Evolutionary conservation across 2,797 vertebrate species (phyloP).

Genomic region (Spinibarbus caldwelli): DNA sequence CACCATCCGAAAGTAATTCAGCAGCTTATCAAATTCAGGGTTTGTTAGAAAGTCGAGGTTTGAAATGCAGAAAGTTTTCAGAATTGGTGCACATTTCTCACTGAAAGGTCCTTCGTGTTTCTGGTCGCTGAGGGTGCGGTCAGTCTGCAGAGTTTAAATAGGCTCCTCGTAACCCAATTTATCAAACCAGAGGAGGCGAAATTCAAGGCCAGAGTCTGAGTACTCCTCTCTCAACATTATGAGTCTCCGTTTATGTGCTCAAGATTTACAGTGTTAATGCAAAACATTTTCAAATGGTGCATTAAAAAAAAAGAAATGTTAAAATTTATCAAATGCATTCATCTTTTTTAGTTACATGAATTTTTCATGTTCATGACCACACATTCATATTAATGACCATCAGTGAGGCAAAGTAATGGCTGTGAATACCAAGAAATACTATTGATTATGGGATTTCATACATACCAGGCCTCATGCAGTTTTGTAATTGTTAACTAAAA

Average conservation of each 20-base stretch:
- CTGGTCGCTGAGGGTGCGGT: not conserved
- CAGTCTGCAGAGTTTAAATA: conserved; percentile 33
- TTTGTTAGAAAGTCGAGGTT: conserved; percentile 5
- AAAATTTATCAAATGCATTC: not conserved
- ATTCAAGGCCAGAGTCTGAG: conserved; percentile 11
- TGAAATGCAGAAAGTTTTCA: not conserved
- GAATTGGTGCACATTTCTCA: not conserved
- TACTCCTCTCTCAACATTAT: not conserved
- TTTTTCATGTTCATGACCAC: not conserved
- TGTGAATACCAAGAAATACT: not conserved
- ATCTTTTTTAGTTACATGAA: not conserved
- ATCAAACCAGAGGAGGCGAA: not conserved
- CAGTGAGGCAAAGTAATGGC: not conserved
- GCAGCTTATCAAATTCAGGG: not conserved
- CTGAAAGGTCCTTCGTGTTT: conserved; percentile 9
- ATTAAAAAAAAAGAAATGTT: not conserved
- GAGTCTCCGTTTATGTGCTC: not conserved
- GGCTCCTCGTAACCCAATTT: conserved; percentile 33
- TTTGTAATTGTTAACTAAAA: not conserved
- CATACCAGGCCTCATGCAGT: not conserved
- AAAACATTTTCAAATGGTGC: not conserved
- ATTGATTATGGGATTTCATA: not conserved
- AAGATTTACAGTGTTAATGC: not conserved
- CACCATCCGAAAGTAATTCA: not conserved
- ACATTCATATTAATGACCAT: not conserved